phyloP scores from a whole-genome alignment of 1,140 invertebrate genomes.

The Cotesia vestalis region DNA sequence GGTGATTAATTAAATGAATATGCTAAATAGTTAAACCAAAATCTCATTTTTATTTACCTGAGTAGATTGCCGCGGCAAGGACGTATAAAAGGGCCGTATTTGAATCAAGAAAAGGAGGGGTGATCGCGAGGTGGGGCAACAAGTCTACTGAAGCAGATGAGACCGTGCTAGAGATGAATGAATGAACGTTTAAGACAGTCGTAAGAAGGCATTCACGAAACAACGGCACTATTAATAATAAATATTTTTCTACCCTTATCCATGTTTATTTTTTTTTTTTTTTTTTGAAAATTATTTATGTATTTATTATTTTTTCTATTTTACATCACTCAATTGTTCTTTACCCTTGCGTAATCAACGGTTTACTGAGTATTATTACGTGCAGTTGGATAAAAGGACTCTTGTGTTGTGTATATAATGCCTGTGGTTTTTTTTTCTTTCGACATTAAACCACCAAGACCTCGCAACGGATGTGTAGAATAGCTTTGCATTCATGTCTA shows the following conservation, averaged over 20 bases:
- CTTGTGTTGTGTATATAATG: constrained; percentile 21
- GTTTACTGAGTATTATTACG: neutral
- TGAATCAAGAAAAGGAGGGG: constrained; percentile 30
- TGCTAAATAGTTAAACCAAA: neutral
- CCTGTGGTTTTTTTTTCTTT: constrained; percentile 25
- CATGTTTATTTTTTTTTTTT: constrained; percentile 2
- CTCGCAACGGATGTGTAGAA: constrained; percentile 1
- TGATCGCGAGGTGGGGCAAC: constrained; percentile 34
- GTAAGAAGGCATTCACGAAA: constrained; percentile 56
- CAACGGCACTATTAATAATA: constrained; percentile 37
- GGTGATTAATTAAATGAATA: neutral
- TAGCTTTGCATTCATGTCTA: neutral
- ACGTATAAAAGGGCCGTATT: constrained; percentile 34
- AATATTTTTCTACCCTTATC: constrained; percentile 2
- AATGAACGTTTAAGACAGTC: constrained; percentile 63
- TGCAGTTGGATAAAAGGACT: neutral
- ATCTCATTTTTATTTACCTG: constrained; percentile 33
- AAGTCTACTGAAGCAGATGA: constrained; percentile 39
- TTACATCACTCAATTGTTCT: constrained; percentile 20
- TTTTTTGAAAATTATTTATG: neutral
- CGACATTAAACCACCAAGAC: constrained; percentile 13
- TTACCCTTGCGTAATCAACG: constrained; percentile 2
- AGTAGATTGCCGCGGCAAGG: constrained; percentile 26
- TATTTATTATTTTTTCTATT: neutral
- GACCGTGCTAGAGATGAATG: constrained; percentile 56